Evolutionary conservation across 2,113 vertebrate genomes (phyloP), one percentile per base, ranked within the genome.

Genomic region (Silurus glanis): DNA sequence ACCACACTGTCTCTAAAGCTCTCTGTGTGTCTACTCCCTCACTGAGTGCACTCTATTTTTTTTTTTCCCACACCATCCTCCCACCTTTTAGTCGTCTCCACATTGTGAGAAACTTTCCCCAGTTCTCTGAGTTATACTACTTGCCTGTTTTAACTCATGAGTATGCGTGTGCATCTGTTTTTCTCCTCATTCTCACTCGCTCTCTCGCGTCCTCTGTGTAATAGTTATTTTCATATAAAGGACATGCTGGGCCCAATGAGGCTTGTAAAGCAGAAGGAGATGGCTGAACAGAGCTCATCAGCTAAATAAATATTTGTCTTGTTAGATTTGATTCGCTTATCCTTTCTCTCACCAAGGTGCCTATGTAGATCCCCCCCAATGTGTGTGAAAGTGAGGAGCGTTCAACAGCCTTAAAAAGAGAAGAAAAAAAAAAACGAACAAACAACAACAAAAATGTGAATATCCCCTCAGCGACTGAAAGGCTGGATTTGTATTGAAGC

Each of bases 231-330:
- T 92, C 88, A 85, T 90, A 91, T 92, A 92, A 94, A 93, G 89
- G 87, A 88, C 90, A 86, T 74, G n/a, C n/a, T 80, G 83, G 79
- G 85, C 90, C 91, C 92, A 88, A 92, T 92, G 89, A 92, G 92
- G 89, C 87, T 91, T 62, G 87, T 81, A 86, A 91, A 89, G 90
- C 88, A 85, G 62, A 64, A 82, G 51, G 58, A 86, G 88, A 79
- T 4, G 80, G 80, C 90, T 72, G 62, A 85, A 89, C 62, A 84
- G 84, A 89, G 89, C 89, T 92, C 86, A 92, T 93, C 91, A 89
- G 84, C 89, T 88, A 89, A 85, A 91, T 92, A 94, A 93, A 94
- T 92, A 94, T 95, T 94, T 92, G 86, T 85, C 82, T 88, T 90
- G n/a, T 85, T 85, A 92, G 87, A 90, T 92, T 87, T 92, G 84